Evolutionary conservation across 2,113 vertebrate genomes (phyloP), one percentile per base, ranked within the genome.

Genomic region (Corythornis cristatus): DNA sequence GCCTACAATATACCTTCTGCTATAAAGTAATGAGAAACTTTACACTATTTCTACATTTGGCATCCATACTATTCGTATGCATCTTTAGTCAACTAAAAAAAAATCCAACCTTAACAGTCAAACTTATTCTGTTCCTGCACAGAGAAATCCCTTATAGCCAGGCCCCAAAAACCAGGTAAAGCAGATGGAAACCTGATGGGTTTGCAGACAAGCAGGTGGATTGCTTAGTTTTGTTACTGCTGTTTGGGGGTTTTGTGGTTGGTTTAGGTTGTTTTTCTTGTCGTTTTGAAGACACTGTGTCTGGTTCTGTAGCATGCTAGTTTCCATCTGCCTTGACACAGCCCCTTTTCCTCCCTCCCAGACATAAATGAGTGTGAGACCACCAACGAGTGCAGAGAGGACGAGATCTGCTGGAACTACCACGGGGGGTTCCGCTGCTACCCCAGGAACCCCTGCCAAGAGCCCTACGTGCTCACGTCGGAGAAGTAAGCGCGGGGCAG

Each of bases 361-460:
- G 99, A 99, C 90, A 98, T 99, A 96, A 99, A 99, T 33, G 99
- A 99, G 96, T 99, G 99, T 83, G 99, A 99, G 93, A 98, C 97
- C 3, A 98, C 98, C 79, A 98, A 98, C 68, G 97, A 98, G 66
- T 99, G 99, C 97, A 97, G 98, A 89, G 99, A 99, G 71, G 98
- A 99, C n/a, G 98, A 99, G 91, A 99, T 98, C 93, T 99, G 99
- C 96, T 99, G 99, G 98, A 99, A 99, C 96, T 99, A 99, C 92
- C 98, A 98, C 0, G 99, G 99, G 35, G 98, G 99, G 84, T 99
- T 98, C 97, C 99, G 99, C 42, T 99, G 99, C 96, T 99, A 99
- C 94, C 99, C 98, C 82, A 98, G 97, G 97, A 98, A 99, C 93
- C 99, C 99, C 92, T 99, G 99, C 60, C 98, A 98, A 97, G 98